phyloP scores from a whole-genome alignment of 2,113 vertebrate species.

The Cromileptes altivelis region DNA sequence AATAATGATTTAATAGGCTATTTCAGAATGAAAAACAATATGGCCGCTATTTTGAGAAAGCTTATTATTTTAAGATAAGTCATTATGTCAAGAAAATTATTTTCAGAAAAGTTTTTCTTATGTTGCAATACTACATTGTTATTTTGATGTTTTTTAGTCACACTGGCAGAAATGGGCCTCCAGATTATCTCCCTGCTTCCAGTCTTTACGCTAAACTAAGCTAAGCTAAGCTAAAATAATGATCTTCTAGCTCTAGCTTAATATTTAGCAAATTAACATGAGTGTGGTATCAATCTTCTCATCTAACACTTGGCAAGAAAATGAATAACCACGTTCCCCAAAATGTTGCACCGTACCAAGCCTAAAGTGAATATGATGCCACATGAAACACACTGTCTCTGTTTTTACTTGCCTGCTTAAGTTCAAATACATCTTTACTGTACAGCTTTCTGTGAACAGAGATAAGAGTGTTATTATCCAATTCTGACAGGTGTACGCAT shows the following conservation, averaged over 20 bases:
- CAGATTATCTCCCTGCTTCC: not conserved
- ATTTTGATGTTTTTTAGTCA: too few species aligned
- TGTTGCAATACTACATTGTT: too few species aligned
- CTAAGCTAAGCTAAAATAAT: not conserved
- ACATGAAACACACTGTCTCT: constrained; percentile 24
- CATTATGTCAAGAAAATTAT: too few species aligned
- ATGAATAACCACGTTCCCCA: not conserved
- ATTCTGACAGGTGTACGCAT: not conserved
- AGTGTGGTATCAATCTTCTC: constrained; percentile 9
- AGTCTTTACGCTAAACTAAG: not conserved
- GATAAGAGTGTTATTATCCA: not conserved
- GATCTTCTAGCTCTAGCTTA: not conserved
- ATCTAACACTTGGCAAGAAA: not conserved
- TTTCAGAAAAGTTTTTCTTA: too few species aligned
- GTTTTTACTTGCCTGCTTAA: constrained; percentile 16
- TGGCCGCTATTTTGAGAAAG: too few species aligned
- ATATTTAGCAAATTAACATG: not conserved
- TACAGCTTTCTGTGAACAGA: constrained; percentile 7
- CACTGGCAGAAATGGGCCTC: too few species aligned
- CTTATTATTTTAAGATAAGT: too few species aligned
- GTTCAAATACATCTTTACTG: not conserved
- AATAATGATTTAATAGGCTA: too few species aligned
- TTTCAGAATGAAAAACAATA: too few species aligned
- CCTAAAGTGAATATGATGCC: constrained; percentile 1
- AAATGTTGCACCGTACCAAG: not conserved